Evolutionary conservation across 2,113 vertebrate genomes (phyloP).

Genomic region (Zosterops japonicus): DNA sequence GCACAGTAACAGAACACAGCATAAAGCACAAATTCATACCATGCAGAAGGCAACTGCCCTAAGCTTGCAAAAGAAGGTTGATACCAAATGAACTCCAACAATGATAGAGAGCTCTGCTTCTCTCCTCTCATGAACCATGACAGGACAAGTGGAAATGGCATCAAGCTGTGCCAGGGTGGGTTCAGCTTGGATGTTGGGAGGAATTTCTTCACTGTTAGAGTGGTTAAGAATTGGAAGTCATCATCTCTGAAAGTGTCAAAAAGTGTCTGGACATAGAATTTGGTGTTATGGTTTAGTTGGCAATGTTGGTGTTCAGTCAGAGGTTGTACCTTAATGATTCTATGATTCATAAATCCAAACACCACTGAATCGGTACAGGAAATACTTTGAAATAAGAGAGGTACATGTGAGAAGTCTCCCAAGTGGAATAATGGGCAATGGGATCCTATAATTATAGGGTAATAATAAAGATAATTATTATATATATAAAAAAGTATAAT

Average conservation of each 20-base stretch:
- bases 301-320: accelerated
- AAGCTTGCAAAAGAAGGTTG: not conserved
- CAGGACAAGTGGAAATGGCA: not conserved
- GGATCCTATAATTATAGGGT: not conserved
- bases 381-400: not conserved
- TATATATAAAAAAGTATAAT: no score
- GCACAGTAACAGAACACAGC: slow-evolving; percentile 9
- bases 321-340: not conserved
- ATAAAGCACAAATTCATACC: not conserved
- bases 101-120: not conserved
- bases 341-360: not conserved
- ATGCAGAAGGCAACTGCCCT: not conserved
- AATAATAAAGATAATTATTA: no score
- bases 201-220: not conserved
- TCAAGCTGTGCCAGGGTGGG: not conserved
- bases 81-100: not conserved
- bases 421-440: not conserved
- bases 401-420: not conserved
- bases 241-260: not conserved
- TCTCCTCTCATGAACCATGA: not conserved
- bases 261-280: not conserved
- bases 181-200: not conserved
- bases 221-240: not conserved
- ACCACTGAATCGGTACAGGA: not conserved
- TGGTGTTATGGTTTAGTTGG: not conserved